Base-by-base conservation (phyloP, 2,797 vertebrate species). In the Microchirus variegatus region DNA sequence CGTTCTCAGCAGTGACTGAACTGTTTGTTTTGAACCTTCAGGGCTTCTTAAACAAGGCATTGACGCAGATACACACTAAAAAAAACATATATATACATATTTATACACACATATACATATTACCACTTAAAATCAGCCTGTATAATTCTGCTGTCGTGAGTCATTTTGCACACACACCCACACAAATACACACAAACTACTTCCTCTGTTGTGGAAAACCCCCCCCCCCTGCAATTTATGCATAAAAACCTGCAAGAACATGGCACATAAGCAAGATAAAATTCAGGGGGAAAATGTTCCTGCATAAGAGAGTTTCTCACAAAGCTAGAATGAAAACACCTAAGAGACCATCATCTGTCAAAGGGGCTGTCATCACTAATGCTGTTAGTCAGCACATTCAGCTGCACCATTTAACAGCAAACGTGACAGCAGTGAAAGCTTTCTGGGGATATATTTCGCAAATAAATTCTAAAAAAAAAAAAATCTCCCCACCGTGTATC, bases 361-460 rank as follows among this genome's bases (percentile, higher is more conserved):
- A n/a, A 56, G 13, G 43, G 53, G 22, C 59, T 2, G 35, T 19
- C 51, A 50, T 50, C 61, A 47, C 18, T 12, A 38, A 56, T 52
- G 13, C 37, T n/a, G 48, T 64, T 57, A 61, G 67, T 70, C 37
- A n/a, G 36, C 59, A 67, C 47, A 62, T 71, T 68, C 57, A 75
- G 61, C 57, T 38, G 67, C 67, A 59, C 52, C 17, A 36, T 53
- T 48, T 40, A 55, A 41, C 44, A 68, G 41, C 62, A 61, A 40
- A 59, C 64, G 36, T 44, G 26, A 53, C 49, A 15, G 57, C 44
- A 41, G 43, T 48, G 47, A 60, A 50, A 19, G n/a, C 54, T 52
- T 57, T 59, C 18, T 18, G 31, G 31, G 11, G 11, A 11, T 22
- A 56, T n/a, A 44, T 31, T 31, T 47, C 10, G 5, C 2, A 49